phyloP scores from a whole-genome alignment of 1,140 invertebrate species.

The Drosophila ficusphila region DNA sequence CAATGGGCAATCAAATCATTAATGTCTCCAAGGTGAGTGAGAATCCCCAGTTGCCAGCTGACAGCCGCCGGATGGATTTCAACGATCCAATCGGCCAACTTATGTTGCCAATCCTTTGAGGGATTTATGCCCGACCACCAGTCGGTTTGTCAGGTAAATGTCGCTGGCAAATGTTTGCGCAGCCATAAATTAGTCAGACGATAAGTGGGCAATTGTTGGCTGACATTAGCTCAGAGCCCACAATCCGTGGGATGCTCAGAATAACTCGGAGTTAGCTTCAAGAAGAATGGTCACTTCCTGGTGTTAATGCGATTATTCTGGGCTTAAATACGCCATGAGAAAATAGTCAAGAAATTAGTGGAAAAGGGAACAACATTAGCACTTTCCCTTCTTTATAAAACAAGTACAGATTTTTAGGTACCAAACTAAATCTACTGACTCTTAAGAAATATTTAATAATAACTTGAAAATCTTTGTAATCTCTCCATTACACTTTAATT shows the following conservation, averaged over 20 bases:
- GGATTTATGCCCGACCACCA: conserved; percentile 34
- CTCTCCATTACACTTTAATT: background rate
- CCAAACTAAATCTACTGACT: too few relatives aligned
- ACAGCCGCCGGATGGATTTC: conserved; percentile 33
- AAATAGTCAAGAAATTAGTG: background rate
- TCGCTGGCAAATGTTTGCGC: conserved; percentile 30
- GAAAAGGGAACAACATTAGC: background rate
- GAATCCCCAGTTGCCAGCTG: conserved; percentile 37
- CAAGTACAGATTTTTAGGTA: background rate
- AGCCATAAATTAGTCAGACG: conserved; percentile 55
- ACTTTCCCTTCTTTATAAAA: background rate
- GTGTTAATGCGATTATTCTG: conserved; percentile 25
- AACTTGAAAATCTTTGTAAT: background rate
- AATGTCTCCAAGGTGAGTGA: conserved; percentile 44
- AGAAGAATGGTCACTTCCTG: conserved; percentile 20
- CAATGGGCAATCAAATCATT: conserved; percentile 53
- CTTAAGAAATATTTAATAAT: background rate
- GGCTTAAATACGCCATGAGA: conserved; percentile 2
- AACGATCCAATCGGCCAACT: conserved; percentile 6
- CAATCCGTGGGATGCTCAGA: conserved; percentile 38
- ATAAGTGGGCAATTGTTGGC: conserved; percentile 69
- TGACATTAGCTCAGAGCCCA: conserved; percentile 24
- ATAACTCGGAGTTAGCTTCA: conserved; percentile 18
- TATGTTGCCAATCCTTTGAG: conserved; percentile 42
- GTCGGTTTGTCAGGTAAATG: conserved; percentile 41